Percentiles rank a stretch among this genome's conserved stretches.
Evolutionary conservation across 2,888 invertebrate genomes (phyloP).

Genomic region (Piscicola geometra): DNA sequence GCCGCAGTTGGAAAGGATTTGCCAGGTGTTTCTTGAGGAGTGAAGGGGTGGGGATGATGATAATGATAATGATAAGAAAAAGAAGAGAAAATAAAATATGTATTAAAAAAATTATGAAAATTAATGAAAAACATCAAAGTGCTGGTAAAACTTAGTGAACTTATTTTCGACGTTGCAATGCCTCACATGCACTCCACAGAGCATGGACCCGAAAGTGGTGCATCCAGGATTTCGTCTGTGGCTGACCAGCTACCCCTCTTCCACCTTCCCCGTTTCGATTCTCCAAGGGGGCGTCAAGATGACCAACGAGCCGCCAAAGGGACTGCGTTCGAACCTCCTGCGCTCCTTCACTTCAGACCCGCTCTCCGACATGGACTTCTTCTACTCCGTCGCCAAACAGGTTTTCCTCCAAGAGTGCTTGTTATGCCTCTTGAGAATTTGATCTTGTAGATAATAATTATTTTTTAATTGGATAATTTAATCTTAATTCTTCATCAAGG

Average conservation of each 20-base stretch:
- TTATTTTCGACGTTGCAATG: too few relatives aligned
- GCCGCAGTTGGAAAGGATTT: constrained; percentile 57
- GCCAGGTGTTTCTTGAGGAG: constrained; percentile 48
- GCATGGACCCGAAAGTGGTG: constrained; percentile 53
- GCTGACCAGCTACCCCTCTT: constrained; percentile 57
- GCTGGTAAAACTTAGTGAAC: too few relatives aligned
- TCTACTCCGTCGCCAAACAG: constrained; percentile 56
- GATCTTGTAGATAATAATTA: neutral
- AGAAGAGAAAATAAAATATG: neutral
- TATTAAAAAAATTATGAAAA: neutral
- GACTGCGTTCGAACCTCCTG: constrained; percentile 56
- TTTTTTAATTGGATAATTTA: neutral
- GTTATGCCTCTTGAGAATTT: neutral
- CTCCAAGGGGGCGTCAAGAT: constrained; percentile 58
- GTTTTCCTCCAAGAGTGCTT: constrained; percentile 43
- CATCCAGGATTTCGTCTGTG: constrained; percentile 58
- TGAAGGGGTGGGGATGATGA: neutral
- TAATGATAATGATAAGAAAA: neutral
- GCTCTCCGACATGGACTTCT: constrained; percentile 80
- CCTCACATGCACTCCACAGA: neutral
- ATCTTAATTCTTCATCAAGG: too few relatives aligned
- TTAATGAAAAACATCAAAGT: too few relatives aligned
- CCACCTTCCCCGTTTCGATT: constrained; percentile 57
- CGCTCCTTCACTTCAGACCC: constrained; percentile 72
- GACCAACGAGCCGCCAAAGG: constrained; percentile 58